Evolutionary conservation across 2,113 vertebrate genomes (phyloP).

Genomic region (Laticauda colubrina): DNA sequence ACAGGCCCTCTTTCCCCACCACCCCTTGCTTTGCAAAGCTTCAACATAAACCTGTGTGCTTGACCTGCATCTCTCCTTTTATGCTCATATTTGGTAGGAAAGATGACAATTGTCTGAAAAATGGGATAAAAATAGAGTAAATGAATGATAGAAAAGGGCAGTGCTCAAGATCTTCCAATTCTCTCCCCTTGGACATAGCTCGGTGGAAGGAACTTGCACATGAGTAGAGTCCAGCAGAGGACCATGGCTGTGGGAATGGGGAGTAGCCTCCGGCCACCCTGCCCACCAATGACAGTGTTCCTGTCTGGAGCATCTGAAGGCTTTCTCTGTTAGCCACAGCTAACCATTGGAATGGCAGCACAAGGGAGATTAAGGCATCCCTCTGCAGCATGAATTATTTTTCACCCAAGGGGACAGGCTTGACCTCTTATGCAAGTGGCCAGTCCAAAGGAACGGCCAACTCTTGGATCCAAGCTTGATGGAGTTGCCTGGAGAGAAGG

Average conservation of each 20-base stretch:
- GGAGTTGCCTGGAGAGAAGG: neutral
- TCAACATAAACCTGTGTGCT: neutral
- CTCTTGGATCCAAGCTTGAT: neutral
- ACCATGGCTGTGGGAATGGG: neutral
- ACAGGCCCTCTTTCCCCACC: neutral
- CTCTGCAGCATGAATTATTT: fast-evolving
- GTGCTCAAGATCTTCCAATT: neutral
- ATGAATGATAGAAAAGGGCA: neutral
- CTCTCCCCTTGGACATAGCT: neutral
- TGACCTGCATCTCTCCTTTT: neutral
- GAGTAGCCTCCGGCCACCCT: neutral
- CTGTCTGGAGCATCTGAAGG: neutral
- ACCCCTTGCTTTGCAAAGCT: neutral
- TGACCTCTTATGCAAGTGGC: fast-evolving
- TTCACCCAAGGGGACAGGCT: neutral
- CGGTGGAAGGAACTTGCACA: neutral
- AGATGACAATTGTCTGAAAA: neutral
- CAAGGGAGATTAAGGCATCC: fast-evolving
- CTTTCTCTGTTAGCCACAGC: neutral
- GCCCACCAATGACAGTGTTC: neutral
- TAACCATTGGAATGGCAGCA: neutral
- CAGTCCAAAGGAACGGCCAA: fast-evolving
- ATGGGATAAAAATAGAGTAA: neutral
- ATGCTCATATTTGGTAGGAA: neutral
- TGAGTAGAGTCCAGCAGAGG: too few species aligned